Percentiles rank a stretch among this genome's conserved stretches.
These are phyloP conservation scores for Drosophila anomelani DNA, from an alignment of 2,888 invertebrate genomes.

Conservation along the genomic window DNA sequence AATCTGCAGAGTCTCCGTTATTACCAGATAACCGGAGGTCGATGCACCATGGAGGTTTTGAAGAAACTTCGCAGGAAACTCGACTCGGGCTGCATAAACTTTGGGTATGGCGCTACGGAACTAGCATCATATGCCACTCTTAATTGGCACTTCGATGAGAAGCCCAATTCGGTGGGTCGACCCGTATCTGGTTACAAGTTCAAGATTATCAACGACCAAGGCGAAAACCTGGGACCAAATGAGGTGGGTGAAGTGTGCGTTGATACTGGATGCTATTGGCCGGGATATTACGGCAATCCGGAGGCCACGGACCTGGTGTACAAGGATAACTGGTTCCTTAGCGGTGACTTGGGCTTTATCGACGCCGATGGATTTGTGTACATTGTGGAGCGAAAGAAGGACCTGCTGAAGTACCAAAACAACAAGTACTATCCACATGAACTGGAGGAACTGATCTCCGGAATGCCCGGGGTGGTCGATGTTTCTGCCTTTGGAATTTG, in stretches of 20 bases:
- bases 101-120: constrained; percentile 71
- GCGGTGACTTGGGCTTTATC: constrained; percentile 79
- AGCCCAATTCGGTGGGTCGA: constrained; percentile 61
- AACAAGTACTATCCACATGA: constrained; percentile 72
- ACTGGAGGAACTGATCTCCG: constrained; percentile 68
- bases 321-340: constrained; percentile 72
- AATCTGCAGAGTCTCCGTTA: constrained; percentile 57
- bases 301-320: constrained; percentile 59
- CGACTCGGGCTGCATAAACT: constrained; percentile 48
- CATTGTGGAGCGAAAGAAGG: constrained; percentile 73
- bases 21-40: constrained; percentile 50
- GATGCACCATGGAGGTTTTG: constrained; percentile 51
- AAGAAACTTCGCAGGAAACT: constrained; percentile 52
- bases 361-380: constrained; percentile 74
- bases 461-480: constrained; percentile 64
- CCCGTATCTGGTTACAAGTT: constrained; percentile 53
- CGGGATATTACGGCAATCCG: constrained; percentile 75
- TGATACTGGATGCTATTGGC: constrained; percentile 55
- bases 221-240: constrained; percentile 53
- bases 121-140: constrained; percentile 51
- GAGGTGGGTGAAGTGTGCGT: constrained; percentile 71
- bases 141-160: constrained; percentile 29
- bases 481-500: constrained; percentile 74
- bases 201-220: constrained; percentile 69
- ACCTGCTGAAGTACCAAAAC: constrained; percentile 70